Base-by-base conservation (phyloP, 2,888 invertebrate genomes). In the Sarcophaga carnaria region DNA sequence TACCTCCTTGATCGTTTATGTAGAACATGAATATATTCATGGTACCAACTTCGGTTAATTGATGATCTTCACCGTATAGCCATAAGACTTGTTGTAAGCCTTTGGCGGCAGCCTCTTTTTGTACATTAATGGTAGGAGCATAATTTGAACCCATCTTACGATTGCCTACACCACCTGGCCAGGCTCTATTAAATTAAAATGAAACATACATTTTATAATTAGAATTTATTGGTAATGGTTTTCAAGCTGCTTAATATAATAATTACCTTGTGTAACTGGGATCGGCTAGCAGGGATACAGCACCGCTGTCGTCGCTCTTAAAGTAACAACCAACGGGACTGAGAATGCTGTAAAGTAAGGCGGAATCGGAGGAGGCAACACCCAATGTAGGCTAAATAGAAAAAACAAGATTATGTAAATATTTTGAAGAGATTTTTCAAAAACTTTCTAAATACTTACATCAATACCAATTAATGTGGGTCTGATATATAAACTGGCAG, bases 381-480 rank as follows among this genome's bases (percentile, higher is more conserved):
- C 99, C 99, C 88, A 99, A 95, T 0, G 98, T 96, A 25, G 98
- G 97, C 98, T 99, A 93, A 78, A 94, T 22, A 84, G 45, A 20
- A 27, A 87, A 82, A 63, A 77, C 86, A 71, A 85, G 12, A 76
- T 80, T 22, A 22, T 64, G 4, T 59, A 64, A 47, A 49, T 59
- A 62, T 71, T 37, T 45, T 22, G 27, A 17, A 79, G 25, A 37
- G 0, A 10, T 37, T 37, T 37, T 2, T 37, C 45, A 54, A 59
- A 81, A 63, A 63, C 45, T 75, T 25, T 83, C 20, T n/a, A 54
- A 17, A 66, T 89, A 94, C 96, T 96, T 94, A 99, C 99, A 95
- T 99, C 99, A 84, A 98, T 98, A 86, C 98, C 99, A 91, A 99
- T 99, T 78, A 99, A 94, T 12, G 99, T 98, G 47, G 99, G 99